These are phyloP conservation scores for Cyprinodon diabolis DNA, from an alignment of 2,797 vertebrate species.

Conservation along the genomic window DNA sequence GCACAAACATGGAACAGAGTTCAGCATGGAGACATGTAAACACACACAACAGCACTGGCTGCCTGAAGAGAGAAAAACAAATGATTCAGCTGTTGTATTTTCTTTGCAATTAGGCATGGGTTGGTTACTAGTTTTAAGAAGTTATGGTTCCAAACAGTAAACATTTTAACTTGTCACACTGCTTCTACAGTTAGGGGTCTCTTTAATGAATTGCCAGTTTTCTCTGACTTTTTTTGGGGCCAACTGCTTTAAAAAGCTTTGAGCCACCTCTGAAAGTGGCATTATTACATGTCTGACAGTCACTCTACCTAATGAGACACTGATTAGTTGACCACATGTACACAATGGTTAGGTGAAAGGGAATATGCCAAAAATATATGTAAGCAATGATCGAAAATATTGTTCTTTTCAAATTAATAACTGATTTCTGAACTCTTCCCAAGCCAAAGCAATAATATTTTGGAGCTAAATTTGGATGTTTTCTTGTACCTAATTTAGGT, in stretches of 20 bases:
- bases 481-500: neutral
- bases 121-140: neutral
- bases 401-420: neutral
- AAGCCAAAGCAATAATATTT: neutral
- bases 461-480: neutral
- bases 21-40: slow-evolving; percentile 72
- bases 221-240: neutral
- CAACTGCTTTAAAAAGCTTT: neutral
- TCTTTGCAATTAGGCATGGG: slow-evolving; percentile 7
- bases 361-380: neutral
- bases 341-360: neutral
- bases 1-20: slow-evolving; percentile 59
- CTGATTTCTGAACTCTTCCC: neutral
- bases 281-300: neutral
- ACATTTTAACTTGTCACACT: neutral
- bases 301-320: neutral
- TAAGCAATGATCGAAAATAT: neutral
- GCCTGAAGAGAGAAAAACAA: slow-evolving; percentile 60
- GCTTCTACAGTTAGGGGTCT: neutral
- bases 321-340: neutral
- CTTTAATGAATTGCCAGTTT: neutral
- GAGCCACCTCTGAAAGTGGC: neutral
- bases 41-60: slow-evolving; percentile 62
- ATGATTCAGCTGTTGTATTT: slow-evolving; percentile 52
- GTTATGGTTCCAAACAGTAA: neutral